Evolutionary conservation across 2,113 vertebrate genomes (phyloP).

Genomic region (Aix galericulata): DNA sequence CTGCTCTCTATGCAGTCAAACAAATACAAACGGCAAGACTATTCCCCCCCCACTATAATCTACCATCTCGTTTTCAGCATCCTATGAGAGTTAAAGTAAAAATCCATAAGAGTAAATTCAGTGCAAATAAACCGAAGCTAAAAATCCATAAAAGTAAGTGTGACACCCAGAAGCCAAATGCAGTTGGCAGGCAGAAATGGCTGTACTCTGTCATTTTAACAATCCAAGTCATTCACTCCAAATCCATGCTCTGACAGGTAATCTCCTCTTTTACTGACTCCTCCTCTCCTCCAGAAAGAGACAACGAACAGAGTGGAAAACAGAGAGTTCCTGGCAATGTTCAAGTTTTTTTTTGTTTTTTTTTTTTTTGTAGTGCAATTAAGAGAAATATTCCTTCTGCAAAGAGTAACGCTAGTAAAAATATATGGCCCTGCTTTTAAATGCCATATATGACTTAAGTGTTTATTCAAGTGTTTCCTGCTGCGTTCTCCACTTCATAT

Average conservation of each 20-base stretch:
- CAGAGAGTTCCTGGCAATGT: not conserved
- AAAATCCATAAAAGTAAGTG: not conserved
- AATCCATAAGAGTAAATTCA: not conserved
- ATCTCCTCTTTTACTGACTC: not conserved
- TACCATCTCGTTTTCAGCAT: not conserved
- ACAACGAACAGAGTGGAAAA: not conserved
- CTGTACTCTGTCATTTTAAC: not conserved
- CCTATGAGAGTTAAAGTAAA: not conserved
- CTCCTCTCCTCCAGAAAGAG: not conserved
- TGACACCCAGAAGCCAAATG: not conserved
- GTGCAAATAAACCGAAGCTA: not conserved
- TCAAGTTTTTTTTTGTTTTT: not conserved
- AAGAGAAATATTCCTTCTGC: not conserved
- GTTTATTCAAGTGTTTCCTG: not conserved
- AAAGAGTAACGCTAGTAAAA: not conserved
- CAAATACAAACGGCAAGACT: not conserved
- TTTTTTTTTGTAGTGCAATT: fast-evolving
- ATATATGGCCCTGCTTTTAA: not conserved
- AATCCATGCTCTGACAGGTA: not conserved
- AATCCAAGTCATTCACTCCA: not conserved
- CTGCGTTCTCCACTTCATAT: not conserved
- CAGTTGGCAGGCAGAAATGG: not conserved
- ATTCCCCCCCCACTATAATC: not conserved
- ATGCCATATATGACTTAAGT: not conserved
- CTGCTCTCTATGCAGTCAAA: not conserved